Conservation (phyloP, 2,113 vertebrate genomes). For the Picathartes gymnocephalus region DNA sequence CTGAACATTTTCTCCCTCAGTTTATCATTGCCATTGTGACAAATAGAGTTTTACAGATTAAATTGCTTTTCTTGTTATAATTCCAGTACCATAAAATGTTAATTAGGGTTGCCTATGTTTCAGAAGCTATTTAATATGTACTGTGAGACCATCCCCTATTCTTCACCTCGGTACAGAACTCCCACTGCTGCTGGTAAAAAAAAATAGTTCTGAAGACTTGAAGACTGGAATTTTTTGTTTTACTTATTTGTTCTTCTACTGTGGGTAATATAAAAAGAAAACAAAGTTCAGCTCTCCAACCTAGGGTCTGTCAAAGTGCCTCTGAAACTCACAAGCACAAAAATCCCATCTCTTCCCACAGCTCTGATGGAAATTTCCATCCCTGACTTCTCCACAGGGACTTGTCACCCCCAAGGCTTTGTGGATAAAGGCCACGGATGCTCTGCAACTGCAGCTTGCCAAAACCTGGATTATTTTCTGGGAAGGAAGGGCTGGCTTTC, state of each 20-base stretch:
- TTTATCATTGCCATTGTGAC: background rate
- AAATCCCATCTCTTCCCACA: background rate
- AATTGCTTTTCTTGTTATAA: slow-evolving; percentile 24
- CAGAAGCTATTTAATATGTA: slow-evolving; percentile 14
- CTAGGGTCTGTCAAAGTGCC: background rate
- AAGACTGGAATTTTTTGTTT: background rate
- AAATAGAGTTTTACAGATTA: slow-evolving; percentile 28
- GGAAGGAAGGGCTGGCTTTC: background rate
- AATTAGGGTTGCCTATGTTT: slow-evolving; percentile 25
- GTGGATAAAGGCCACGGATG: background rate
- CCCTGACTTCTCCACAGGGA: background rate
- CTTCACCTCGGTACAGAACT: background rate
- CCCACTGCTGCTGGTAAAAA: background rate
- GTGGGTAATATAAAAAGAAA: background rate
- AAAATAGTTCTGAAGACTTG: background rate
- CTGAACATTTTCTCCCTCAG: background rate
- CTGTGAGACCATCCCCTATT: background rate
- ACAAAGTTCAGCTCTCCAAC: background rate
- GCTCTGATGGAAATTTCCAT: slow-evolving; percentile 13
- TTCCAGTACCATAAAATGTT: slow-evolving; percentile 15
- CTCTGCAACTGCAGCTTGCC: background rate
- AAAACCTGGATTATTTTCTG: background rate
- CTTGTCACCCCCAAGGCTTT: background rate
- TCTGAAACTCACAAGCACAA: background rate
- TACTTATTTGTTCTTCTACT: background rate